Evolutionary conservation across 2,888 invertebrate genomes (phyloP).

Genomic region (Philereme vetulata): DNA sequence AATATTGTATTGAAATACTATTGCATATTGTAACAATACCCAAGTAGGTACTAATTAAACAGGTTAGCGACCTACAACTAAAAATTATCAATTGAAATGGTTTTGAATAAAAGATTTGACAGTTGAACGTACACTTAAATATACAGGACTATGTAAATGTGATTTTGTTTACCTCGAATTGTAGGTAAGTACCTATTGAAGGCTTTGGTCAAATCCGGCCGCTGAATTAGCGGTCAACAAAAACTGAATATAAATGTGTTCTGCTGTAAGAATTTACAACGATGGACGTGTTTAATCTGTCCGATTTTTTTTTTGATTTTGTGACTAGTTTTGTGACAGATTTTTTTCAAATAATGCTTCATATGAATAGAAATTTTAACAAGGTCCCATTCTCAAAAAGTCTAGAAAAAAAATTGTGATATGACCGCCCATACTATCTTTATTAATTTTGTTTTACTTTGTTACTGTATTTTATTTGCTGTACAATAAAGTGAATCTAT

Average conservation of each 20-base stretch:
- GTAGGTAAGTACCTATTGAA: constrained; percentile 42
- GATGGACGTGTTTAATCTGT: constrained; percentile 22
- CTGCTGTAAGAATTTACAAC: constrained; percentile 28
- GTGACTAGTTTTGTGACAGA: no score
- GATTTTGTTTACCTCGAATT: constrained; percentile 41
- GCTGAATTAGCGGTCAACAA: constrained; percentile 33
- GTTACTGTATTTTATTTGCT: no score
- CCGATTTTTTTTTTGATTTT: background rate
- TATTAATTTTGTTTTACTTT: no score
- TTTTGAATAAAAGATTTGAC: constrained; percentile 44
- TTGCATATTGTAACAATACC: constrained; percentile 24
- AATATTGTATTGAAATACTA: constrained; percentile 10
- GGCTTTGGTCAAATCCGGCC: constrained; percentile 43
- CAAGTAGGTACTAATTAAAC: constrained; percentile 28
- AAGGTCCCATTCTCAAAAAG: no score
- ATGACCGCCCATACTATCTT: no score
- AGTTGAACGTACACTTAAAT: constrained; percentile 59
- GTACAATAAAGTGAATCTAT: no score
- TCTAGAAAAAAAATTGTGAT: no score
- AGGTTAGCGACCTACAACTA: constrained; percentile 29
- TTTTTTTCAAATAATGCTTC: no score
- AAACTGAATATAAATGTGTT: constrained; percentile 31
- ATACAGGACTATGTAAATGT: constrained; percentile 36
- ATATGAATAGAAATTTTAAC: no score
- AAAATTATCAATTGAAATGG: constrained; percentile 36